phyloP scores from a whole-genome alignment of 2,797 vertebrate species.

The Emydoidea blandingii region DNA sequence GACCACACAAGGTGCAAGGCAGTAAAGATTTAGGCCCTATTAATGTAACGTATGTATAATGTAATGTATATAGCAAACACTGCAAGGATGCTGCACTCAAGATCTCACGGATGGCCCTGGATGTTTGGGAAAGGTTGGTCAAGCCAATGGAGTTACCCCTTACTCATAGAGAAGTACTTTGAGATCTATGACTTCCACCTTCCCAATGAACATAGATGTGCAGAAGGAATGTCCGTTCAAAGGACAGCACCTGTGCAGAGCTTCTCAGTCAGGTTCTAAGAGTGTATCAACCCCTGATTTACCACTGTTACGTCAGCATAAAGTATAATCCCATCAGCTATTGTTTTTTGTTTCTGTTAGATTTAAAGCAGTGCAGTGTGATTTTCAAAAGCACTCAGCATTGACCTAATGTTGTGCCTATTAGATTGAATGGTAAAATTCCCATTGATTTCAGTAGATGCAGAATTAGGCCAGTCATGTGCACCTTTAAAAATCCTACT shows the following conservation, averaged over 20 bases:
- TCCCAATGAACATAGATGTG: not conserved
- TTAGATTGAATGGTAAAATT: conserved; percentile 42
- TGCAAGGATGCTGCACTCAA: not conserved
- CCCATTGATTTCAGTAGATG: conserved; percentile 17
- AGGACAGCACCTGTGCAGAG: not conserved
- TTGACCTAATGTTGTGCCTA: conserved; percentile 10
- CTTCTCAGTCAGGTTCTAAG: not conserved
- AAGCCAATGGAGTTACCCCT: not conserved
- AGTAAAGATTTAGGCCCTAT: not conserved
- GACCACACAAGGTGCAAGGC: not conserved
- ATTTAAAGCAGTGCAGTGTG: conserved; percentile 34
- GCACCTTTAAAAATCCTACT: conserved; percentile 29
- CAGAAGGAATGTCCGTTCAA: not conserved
- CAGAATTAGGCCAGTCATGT: conserved; percentile 1
- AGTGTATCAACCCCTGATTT: not conserved
- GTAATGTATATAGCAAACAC: not conserved
- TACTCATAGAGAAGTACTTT: not conserved
- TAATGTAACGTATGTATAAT: not conserved
- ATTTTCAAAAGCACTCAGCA: conserved; percentile 30
- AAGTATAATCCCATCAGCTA: not conserved
- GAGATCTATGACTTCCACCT: not conserved
- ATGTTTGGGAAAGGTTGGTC: not conserved
- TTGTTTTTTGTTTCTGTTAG: not conserved
- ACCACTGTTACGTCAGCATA: not conserved
- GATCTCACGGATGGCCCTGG: not conserved